Percentiles rank a stretch among this genome's conserved stretches.
Conservation (phyloP, 2,113 vertebrate species). For the Hassar affinis region DNA sequence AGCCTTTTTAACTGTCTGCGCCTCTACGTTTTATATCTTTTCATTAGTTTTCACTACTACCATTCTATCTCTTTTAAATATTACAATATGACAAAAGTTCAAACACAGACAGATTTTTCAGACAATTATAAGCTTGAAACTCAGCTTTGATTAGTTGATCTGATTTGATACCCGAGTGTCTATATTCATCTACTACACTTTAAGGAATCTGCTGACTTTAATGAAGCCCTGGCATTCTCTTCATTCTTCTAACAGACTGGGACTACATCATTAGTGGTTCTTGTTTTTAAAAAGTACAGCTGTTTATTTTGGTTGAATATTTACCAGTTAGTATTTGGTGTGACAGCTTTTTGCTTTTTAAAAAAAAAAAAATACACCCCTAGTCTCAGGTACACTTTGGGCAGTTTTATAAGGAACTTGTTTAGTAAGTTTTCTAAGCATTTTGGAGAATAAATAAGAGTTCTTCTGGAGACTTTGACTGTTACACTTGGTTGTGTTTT, state of each 20-base stretch:
- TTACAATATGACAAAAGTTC: background rate
- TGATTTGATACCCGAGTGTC: background rate
- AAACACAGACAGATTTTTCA: slow-evolving; percentile 1
- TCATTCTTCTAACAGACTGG: slow-evolving; percentile 6
- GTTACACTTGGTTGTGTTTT: background rate
- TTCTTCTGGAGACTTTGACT: background rate
- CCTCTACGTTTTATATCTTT: background rate
- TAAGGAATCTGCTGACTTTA: background rate
- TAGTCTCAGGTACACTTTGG: background rate
- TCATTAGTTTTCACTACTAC: background rate
- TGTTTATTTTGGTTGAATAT: background rate
- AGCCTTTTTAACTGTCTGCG: background rate
- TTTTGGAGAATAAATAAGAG: background rate
- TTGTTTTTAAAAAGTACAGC: background rate
- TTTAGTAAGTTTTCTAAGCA: background rate
- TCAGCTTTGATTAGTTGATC: background rate
- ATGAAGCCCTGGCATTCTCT: background rate
- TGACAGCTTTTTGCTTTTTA: background rate
- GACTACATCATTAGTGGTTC: too few relatives aligned
- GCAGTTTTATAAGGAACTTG: background rate
- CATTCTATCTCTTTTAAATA: background rate
- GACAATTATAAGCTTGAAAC: background rate
- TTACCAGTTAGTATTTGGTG: background rate
- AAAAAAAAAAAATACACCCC: background rate
- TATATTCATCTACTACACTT: background rate